A percentile compares a stretch with the other conserved stretches of the same genome.
phyloP scores from a whole-genome alignment of 2,888 invertebrate genomes.

The Catocala sponsa region DNA sequence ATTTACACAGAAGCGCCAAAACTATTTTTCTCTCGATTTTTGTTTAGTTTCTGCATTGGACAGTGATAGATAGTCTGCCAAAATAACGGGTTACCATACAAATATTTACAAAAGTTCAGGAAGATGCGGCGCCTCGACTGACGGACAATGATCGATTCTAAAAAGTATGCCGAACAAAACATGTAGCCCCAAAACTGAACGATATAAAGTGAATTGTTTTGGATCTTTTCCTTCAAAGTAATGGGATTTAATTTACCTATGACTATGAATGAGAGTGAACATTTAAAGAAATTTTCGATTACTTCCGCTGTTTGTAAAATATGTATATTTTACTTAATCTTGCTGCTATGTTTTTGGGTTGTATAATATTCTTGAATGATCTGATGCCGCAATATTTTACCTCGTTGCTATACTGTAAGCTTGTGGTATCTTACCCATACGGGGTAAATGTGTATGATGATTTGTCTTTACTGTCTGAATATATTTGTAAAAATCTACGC shows the following conservation, averaged over 20 bases:
- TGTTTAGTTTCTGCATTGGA: constrained; percentile 64
- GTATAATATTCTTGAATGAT: too few relatives aligned
- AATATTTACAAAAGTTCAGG: constrained; percentile 68
- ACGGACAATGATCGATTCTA: constrained; percentile 59
- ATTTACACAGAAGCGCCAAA: constrained; percentile 48
- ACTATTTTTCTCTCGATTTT: constrained; percentile 60
- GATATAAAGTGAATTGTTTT: neutral
- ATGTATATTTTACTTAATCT: too few relatives aligned
- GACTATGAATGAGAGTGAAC: neutral
- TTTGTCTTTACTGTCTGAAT: too few relatives aligned
- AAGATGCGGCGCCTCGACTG: constrained; percentile 39
- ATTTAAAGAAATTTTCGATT: too few relatives aligned
- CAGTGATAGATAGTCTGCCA: constrained; percentile 70
- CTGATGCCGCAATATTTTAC: too few relatives aligned
- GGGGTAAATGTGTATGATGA: too few relatives aligned
- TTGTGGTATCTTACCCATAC: too few relatives aligned
- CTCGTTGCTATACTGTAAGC: too few relatives aligned
- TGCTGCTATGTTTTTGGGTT: too few relatives aligned
- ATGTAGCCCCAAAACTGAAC: neutral
- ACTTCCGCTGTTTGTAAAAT: too few relatives aligned
- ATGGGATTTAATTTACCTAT: neutral
- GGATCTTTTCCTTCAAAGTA: neutral
- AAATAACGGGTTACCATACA: constrained; percentile 68
- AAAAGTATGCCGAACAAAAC: constrained; percentile 35
- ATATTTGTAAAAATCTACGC: too few relatives aligned